Conservation (phyloP, 2,113 vertebrate genomes). For the Alethe castanea region DNA sequence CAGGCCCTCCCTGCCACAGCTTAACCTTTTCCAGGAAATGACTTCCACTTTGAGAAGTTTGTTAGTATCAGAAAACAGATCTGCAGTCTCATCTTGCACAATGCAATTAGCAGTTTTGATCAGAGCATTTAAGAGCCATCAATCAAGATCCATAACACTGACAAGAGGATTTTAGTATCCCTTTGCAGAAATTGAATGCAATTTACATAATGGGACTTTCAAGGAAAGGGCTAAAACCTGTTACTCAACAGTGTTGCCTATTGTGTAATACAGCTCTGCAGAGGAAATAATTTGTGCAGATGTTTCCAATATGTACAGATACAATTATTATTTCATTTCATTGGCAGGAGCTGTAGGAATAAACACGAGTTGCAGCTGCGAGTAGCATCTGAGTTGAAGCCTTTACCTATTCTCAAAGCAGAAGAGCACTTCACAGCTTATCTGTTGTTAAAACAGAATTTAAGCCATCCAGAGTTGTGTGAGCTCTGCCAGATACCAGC, state of each 20-base stretch:
- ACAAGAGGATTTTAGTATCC: not conserved
- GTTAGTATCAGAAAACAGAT: not conserved
- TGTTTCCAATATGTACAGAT: not conserved
- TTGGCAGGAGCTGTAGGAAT: not conserved
- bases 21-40: conserved; percentile 24
- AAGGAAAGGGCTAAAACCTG: not conserved
- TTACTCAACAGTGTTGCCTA: not conserved
- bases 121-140: conserved; percentile 15
- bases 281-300: not conserved
- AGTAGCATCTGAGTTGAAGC: not conserved
- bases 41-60: not conserved
- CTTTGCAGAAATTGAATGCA: not conserved
- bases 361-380: conserved; percentile 1
- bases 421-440: conserved; percentile 9
- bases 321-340: not conserved
- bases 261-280: not conserved
- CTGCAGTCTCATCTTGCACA: conserved; percentile 8
- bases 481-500: conserved; percentile 36
- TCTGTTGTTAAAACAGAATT: conserved; percentile 21
- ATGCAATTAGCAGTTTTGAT: not conserved
- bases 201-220: not conserved
- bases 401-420: not conserved
- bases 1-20: not conserved
- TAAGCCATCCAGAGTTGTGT: not conserved
- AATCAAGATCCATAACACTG: not conserved